phyloP scores from a whole-genome alignment of 2,888 invertebrate genomes.

The Leucophenga maculata region DNA sequence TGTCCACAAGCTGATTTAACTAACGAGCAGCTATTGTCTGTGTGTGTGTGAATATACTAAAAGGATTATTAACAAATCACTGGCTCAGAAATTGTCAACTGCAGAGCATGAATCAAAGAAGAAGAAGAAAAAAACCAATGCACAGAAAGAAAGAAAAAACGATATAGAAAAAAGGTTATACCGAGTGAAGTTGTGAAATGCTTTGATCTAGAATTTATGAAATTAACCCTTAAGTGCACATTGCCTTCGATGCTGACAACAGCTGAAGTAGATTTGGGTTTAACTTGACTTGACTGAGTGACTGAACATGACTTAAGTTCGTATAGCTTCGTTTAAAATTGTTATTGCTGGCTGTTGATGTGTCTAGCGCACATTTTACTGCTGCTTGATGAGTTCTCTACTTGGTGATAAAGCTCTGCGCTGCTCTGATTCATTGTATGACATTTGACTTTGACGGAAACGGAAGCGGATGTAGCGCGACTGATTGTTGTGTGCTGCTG shows the following conservation, averaged over 20 bases:
- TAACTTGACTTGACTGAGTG: constrained; percentile 19
- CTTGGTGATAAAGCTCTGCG: background rate
- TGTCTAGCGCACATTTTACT: background rate
- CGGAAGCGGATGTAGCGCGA: constrained; percentile 58
- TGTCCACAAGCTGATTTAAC: too few relatives aligned
- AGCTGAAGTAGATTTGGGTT: constrained; percentile 26
- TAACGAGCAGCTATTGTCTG: constrained; percentile 16
- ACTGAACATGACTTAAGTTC: background rate
- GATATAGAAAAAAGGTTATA: background rate
- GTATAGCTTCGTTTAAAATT: background rate
- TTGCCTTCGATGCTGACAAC: background rate
- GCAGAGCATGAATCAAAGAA: constrained; percentile 48
- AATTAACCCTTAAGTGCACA: constrained; percentile 64
- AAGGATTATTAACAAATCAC: constrained; percentile 71
- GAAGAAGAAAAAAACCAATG: background rate
- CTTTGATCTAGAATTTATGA: constrained; percentile 67
- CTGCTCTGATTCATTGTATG: background rate
- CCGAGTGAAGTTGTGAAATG: constrained; percentile 33
- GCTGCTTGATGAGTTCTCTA: background rate
- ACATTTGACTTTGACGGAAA: constrained; percentile 27
- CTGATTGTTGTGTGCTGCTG: constrained; percentile 52
- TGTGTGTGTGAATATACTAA: constrained; percentile 43
- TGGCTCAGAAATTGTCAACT: constrained; percentile 68
- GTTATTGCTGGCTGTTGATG: background rate
- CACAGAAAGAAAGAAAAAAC: background rate